Conservation (phyloP, 2,888 invertebrate genomes). For the Drepanosiphum platanoidis region DNA sequence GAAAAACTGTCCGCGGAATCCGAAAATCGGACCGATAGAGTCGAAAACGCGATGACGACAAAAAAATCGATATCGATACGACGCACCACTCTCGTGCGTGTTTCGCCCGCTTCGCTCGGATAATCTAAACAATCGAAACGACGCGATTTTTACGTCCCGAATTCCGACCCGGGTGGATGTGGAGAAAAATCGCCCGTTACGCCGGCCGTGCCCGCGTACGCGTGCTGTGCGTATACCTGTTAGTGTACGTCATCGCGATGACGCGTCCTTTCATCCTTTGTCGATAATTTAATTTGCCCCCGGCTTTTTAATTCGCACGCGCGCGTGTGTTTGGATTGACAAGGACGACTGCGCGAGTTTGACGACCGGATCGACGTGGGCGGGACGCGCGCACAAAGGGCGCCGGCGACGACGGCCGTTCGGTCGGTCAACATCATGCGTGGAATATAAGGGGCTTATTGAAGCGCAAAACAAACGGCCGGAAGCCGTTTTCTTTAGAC, state of each 20-base stretch:
- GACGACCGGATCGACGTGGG: neutral
- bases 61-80: too few species aligned
- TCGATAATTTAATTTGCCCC: slow-evolving; percentile 41
- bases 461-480: slow-evolving; percentile 61
- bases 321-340: slow-evolving; percentile 32
- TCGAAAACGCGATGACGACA: too few species aligned
- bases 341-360: neutral
- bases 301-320: slow-evolving; percentile 26
- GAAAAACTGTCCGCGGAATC: too few species aligned
- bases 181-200: neutral
- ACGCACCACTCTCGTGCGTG: too few species aligned
- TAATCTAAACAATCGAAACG: too few species aligned
- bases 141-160: neutral
- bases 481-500: slow-evolving; percentile 54
- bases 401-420: slow-evolving; percentile 6
- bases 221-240: neutral
- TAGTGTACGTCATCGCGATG: neutral
- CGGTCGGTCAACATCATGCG: neutral
- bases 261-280: too few species aligned
- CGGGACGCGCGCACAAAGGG: neutral
- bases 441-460: slow-evolving; percentile 40
- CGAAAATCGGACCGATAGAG: too few species aligned
- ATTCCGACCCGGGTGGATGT: neutral
- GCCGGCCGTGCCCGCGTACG: neutral
- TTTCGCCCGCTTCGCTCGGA: too few species aligned